Evolutionary conservation across 2,888 invertebrate genomes (phyloP).

Genomic region (Muscina levida): DNA sequence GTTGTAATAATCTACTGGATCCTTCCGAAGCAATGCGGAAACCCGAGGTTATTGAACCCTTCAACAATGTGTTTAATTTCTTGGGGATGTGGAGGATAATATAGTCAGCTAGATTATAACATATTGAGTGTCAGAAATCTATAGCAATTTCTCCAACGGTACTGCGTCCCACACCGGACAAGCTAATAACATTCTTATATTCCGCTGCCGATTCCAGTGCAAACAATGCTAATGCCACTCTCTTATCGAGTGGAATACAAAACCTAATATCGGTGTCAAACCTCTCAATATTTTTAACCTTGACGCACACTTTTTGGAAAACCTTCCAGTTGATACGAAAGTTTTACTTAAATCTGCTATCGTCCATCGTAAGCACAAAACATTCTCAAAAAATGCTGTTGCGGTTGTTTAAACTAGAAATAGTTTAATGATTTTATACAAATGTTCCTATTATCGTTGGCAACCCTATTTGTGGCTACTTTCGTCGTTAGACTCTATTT

Average conservation of each 20-base stretch:
- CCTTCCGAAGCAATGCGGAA: conserved; percentile 48
- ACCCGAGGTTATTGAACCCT: conserved; percentile 22
- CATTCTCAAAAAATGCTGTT: conserved; percentile 29
- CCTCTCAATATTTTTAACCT: conserved; percentile 28
- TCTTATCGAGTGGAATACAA: conserved; percentile 43
- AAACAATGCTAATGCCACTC: conserved; percentile 47
- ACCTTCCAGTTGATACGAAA: conserved; percentile 37
- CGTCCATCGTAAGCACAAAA: conserved; percentile 26
- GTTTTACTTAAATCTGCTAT: conserved; percentile 38
- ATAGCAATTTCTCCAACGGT: conserved; percentile 50
- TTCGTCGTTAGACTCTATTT: too few relatives aligned
- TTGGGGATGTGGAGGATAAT: conserved; percentile 22
- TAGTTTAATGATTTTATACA: too few relatives aligned
- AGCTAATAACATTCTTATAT: conserved; percentile 47
- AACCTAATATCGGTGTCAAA: conserved; percentile 31
- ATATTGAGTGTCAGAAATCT: conserved; percentile 35
- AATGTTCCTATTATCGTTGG: too few relatives aligned
- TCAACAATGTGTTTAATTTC: conserved; percentile 43
- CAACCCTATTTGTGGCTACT: too few relatives aligned
- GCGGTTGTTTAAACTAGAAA: conserved; percentile 20
- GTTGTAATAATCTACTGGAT: conserved; percentile 22
- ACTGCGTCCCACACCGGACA: conserved; percentile 42
- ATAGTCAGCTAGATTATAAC: conserved; percentile 19
- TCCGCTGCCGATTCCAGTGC: conserved; percentile 42
- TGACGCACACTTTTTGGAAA: conserved; percentile 34